Conservation (phyloP, 2,888 invertebrate species). For the Andrena bucephala region DNA sequence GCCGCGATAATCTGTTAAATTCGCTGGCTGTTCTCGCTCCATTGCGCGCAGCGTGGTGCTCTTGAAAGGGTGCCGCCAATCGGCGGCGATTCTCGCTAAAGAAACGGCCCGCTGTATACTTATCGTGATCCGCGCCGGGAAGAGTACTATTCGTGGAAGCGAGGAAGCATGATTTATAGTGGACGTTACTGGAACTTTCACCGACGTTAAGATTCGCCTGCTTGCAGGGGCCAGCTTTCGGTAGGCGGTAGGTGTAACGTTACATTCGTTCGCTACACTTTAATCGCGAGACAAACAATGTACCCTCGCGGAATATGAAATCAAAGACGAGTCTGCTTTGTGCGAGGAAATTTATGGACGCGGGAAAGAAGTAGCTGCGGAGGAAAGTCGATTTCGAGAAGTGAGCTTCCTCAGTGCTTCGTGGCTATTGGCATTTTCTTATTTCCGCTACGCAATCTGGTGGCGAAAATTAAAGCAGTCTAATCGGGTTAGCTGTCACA, state of each 20-base stretch:
- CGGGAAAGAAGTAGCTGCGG: not conserved
- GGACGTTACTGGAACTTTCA: conserved; percentile 50
- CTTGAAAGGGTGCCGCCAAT: not conserved
- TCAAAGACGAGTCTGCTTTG: not conserved
- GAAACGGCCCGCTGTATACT: not conserved
- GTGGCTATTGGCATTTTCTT: not conserved
- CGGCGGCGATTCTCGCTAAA: not conserved
- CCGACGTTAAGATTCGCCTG: conserved; percentile 47
- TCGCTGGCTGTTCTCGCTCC: not conserved
- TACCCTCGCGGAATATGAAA: not conserved
- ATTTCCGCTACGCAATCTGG: too few species aligned
- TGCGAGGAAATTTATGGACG: not conserved
- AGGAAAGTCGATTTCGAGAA: not conserved
- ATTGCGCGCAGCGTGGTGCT: not conserved
- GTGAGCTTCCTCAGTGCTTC: too few species aligned
- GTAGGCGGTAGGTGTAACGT: conserved; percentile 12
- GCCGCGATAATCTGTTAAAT: not conserved
- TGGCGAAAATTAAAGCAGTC: too few species aligned
- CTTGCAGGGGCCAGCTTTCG: conserved; percentile 37
- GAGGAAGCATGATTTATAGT: conserved; percentile 35
- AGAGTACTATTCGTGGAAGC: conserved; percentile 40
- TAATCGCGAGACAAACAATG: not conserved
- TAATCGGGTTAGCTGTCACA: too few species aligned
- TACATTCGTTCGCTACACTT: conserved; percentile 16
- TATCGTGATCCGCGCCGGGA: not conserved